Evolutionary conservation across 2,113 vertebrate genomes (phyloP), one percentile per base, ranked within the genome.

Genomic region (Nycticryphes semicollaris): DNA sequence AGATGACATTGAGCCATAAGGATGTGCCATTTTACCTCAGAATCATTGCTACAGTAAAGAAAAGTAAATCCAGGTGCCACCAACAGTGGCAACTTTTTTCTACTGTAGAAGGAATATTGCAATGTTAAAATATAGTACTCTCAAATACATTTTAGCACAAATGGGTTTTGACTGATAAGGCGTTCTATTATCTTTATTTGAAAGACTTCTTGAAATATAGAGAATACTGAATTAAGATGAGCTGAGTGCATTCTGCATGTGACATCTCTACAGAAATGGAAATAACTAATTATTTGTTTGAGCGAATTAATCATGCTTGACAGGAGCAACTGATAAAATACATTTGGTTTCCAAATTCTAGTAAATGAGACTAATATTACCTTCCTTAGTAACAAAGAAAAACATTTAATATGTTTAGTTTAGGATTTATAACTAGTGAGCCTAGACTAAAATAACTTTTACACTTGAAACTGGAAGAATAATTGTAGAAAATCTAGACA

Each of bases 241-340:
- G 18, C 31, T 69, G 45, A 72, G 21, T 28, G 18, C 23, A 87
- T 87, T 82, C 51, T 81, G 16, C 27, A 50, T 19, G 12, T 84
- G 60, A 59, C 37, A 72, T 23, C 16, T 82, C 35, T 69, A 74
- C 73, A 93, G n/a, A 78, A 81, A 84, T 4, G 7, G 47, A 93
- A 96, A 94, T 66, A 93, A 39, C 19, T 77, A 86, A 66, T 94
- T 92, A 89, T 87, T 89, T 89, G 14, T 83, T 51, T 79, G 53
- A 83, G 39, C 45, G 20, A 90, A 67, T 56, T 89, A 89, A 70
- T 78, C 37, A 83, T 21, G 30, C 54, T 90, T 86, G 70, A 84
- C 37, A 91, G 81, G 84, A 93, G 68, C 30, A 82, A 72, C 6
- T 0, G 12, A 43, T 68, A 93, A 18, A 81, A 73, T 47, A 51